Base-by-base conservation (phyloP, 2,113 vertebrate genomes). In the Aepyceros melampus region DNA sequence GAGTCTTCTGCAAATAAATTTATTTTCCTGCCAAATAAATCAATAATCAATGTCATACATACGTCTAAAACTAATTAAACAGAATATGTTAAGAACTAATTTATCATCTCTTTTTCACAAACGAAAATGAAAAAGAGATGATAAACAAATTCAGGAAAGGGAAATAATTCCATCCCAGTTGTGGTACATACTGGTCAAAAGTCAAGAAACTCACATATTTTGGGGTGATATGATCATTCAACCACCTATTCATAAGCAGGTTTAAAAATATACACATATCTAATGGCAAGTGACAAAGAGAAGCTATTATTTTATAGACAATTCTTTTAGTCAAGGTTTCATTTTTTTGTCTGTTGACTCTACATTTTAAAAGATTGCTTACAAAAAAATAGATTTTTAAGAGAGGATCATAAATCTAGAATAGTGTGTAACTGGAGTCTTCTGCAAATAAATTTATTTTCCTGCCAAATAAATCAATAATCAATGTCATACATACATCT, bases 21-120 rank as follows among this genome's bases (percentile, higher is more conserved):
- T 67, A 82, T 89, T 95, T 93, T 96, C 33, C 74, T 96, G 12
- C 6, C 62, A 95, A 64, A 94, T 96, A 93, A 93, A 96, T 89
- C 87, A 86, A 16, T 83, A 92, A 96, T 89, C 83, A 86, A 25
- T 83, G 79, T 85, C 47, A 82, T 62, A 55, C 1, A 43, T 53
- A 93, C 96, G 64, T 64, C 45, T 95, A 43, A 58, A 17, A 56
- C 7, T 29, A 94, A 94, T 87, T 87, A 94, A 85, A 90, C 23
- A 82, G 92, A 90, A 84, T 90, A 91, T 29, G 23, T 96, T 76
- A 84, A 90, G 27, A 95, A 84, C 36, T 40, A 96, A 94, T 88
- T 91, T 91, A 78, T 88, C 64, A 92, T 85, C 92, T 98, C 29
- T 95, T 87, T n/a, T 92, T 40, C 27, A 51, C 5, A n/a, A n/a